Evolutionary conservation across 2,888 invertebrate species (phyloP).

Genomic region (Drosophila kambysellisi): DNA sequence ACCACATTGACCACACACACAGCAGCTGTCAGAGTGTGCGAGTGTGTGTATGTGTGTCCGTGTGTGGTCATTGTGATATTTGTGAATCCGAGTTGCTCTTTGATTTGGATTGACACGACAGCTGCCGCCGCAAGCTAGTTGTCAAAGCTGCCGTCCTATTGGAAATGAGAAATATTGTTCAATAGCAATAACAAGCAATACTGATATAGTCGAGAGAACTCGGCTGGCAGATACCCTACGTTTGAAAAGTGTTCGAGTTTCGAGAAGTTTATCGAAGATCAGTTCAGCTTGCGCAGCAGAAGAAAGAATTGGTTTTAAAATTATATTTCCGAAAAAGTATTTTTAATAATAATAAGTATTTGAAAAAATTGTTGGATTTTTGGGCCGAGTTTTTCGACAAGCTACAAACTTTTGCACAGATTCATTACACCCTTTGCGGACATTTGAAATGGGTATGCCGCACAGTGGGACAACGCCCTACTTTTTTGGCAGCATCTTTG

Average conservation of each 20-base stretch:
- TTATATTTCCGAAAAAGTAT: not conserved
- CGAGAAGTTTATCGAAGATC: not conserved
- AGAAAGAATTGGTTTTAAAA: not conserved
- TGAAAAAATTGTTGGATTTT: too few species aligned
- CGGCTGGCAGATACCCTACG: not conserved
- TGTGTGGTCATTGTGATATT: slow-evolving; percentile 44
- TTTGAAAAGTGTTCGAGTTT: not conserved
- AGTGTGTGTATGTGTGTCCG: slow-evolving; percentile 24
- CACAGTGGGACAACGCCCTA: slow-evolving; percentile 10
- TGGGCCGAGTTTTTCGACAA: too few species aligned
- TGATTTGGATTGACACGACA: slow-evolving; percentile 45
- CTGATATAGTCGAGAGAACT: not conserved
- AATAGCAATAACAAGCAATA: not conserved
- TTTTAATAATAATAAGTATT: not conserved
- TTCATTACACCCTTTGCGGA: not conserved
- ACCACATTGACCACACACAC: slow-evolving; percentile 17
- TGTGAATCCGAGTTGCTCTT: slow-evolving; percentile 17
- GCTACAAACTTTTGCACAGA: not conserved
- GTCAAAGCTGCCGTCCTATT: slow-evolving; percentile 19
- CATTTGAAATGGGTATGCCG: not conserved
- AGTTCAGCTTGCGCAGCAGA: not conserved
- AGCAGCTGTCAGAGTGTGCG: not conserved
- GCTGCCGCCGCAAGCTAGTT: slow-evolving; percentile 43
- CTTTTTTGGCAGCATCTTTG: slow-evolving; percentile 2
- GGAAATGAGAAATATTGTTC: slow-evolving; percentile 15